phyloP scores from a whole-genome alignment of 2,113 vertebrate genomes.

The Channa maculata region DNA sequence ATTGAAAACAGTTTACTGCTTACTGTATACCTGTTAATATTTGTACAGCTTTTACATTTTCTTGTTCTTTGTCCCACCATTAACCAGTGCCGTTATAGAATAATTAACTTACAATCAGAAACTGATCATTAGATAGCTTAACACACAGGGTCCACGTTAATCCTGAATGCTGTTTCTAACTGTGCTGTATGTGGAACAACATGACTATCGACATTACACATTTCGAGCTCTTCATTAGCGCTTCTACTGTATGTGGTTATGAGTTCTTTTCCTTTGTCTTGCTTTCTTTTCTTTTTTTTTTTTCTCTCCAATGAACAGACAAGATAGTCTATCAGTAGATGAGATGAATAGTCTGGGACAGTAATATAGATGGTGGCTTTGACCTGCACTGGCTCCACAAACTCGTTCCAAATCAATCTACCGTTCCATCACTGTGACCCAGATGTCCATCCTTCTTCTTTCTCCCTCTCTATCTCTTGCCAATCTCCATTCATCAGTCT shows the following conservation, averaged over 20 bases:
- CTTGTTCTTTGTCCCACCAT: no score
- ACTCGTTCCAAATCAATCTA: constrained; percentile 82
- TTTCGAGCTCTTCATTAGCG: background rate
- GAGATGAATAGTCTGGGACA: constrained; percentile 75
- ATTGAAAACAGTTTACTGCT: no score
- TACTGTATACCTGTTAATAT: no score
- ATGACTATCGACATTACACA: no score
- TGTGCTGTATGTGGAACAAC: no score
- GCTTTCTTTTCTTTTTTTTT: constrained; percentile 10
- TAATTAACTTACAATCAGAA: no score
- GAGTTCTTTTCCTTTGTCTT: constrained; percentile 12
- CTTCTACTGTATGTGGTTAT: constrained; percentile 8
- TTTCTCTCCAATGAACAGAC: constrained; percentile 29
- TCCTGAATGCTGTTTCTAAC: no score
- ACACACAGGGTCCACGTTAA: no score
- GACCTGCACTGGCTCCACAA: constrained; percentile 73
- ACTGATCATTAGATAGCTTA: no score
- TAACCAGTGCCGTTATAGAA: no score
- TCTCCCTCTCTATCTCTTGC: constrained; percentile 37
- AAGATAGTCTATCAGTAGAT: constrained; percentile 47
- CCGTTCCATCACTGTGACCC: constrained; percentile 73
- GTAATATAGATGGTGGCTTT: constrained; percentile 80
- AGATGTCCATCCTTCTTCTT: constrained; percentile 61
- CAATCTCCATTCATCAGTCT: constrained; percentile 71
- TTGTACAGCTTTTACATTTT: no score